Base-by-base conservation (phyloP, 2,113 vertebrate genomes). In the Cyrtonyx montezumae region DNA sequence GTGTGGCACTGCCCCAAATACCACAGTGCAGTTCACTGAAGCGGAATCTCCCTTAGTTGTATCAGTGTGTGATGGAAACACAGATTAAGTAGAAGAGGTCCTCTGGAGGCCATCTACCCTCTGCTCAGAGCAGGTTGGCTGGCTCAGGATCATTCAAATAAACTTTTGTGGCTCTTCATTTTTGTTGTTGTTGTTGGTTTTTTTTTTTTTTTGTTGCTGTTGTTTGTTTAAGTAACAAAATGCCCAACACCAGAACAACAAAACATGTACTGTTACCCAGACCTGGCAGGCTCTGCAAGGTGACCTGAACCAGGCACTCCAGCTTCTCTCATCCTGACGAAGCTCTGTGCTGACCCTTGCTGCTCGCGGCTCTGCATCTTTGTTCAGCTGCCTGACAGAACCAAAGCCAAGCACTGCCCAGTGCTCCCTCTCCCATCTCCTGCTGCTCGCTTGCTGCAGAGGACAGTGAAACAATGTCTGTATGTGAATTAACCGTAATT, bases 51-150 rank as follows among this genome's bases (percentile, higher is more conserved):
- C 32, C 45, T 46, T 45, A 9, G 43, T 36, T 59, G 61, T 10
- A 23, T 0, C 9, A 61, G 23, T 13, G 13, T 0, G 1, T 61
- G 59, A 68, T 16, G 49, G 5, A 51, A 43, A 32, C 34, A 46
- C 8, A 9, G 11, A 73, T 32, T 16, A 73, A 93, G 11, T n/a
- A 48, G 65, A 74, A 78, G 45, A 14, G 5, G 25, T 78, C 19
- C 53, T 84, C 19, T 34, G 74, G 26, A 20, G 10, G 21, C 36
- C 51, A 42, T 18, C 42, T 36, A 19, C 2, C 14, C 16, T 9
- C 28, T 32, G 37, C 75, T n/a, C 28, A n/a, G 37, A 30, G 26
- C 51, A 53, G 26, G 51, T 30, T 26, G 15, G 13, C 51, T 53
- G 51, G 51, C 26, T 53, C 26, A 53, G 51, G 51, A 53, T 53